Evolutionary conservation across 2,888 invertebrate species (phyloP), one percentile per base, ranked within the genome.

Genomic region (Agrochola lota): DNA sequence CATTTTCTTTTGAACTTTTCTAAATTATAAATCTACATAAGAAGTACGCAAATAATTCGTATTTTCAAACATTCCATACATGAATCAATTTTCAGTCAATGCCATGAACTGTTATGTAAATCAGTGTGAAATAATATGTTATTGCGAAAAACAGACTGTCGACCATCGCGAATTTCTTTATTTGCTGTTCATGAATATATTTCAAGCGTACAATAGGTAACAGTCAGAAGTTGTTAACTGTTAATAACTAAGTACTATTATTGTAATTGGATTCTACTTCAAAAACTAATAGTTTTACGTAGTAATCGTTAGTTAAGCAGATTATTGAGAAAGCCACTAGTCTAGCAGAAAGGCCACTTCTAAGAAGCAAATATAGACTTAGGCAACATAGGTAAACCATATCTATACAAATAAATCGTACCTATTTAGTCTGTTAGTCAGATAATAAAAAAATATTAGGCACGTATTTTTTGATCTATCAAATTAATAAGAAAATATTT

Each of bases 151-250:
- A 0, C 43, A 30, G 26, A 6, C 9, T 40, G n/a, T 52, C n/a
- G 9, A 43, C n/a, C 60, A 60, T 60, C 20, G 20, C 52, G 15
- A 67, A 67, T 77, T 30, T 23, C 7, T 52, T 30, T 52, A 35
- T 77, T 52, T 77, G n/a, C 40, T 49, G 12, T 77, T 77, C 26
- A 46, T 26, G 7, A 17, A 35, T 75, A 75, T 75, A 30, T 63
- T 55, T 35, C 30, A 63, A 64, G 55, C 9, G 12, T 30, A 62
- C 23, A 40, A 30, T 74, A 35, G 35, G 2, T 20, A 46, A 23
- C 7, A 43, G 20, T 43, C 23, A 30, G 15, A 30, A 30, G 7
- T 30, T 15, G 40, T 68, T 17, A n/a, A 52, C 8, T 17, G 26
- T 12, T 11, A 20, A 23, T 26, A 67, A 66, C 26, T 40, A n/a